Percentiles rank a stretch among this genome's conserved stretches.
These are phyloP conservation scores for Drosophila malerkotliana DNA, from an alignment of 1,140 invertebrate genomes.

Conservation along the genomic window DNA sequence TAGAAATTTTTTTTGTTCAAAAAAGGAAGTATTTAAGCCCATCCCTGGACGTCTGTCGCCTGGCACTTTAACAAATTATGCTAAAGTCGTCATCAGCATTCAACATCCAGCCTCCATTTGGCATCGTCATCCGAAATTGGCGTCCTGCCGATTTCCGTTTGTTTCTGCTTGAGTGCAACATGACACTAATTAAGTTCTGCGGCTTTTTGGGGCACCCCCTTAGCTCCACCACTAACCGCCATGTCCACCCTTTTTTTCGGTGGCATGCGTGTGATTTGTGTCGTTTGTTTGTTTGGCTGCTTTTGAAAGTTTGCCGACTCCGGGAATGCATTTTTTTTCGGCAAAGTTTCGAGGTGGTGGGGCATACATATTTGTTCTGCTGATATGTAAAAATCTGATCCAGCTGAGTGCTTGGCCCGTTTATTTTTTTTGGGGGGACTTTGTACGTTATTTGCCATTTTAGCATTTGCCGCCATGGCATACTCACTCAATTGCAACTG, in stretches of 20 bases:
- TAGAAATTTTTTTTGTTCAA: background rate
- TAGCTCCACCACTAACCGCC: background rate
- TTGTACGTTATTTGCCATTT: conserved; percentile 46
- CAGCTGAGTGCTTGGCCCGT: background rate
- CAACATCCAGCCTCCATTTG: background rate
- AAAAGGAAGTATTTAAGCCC: background rate
- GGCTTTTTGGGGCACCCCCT: conserved; percentile 32
- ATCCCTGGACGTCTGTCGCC: conserved; percentile 12
- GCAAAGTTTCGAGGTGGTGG: conserved; percentile 39
- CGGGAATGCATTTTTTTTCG: conserved; percentile 36
- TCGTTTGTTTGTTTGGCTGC: conserved; percentile 50
- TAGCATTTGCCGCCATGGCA: conserved; percentile 50
- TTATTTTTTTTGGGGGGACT: conserved; percentile 20
- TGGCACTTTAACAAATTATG: conserved; percentile 61
- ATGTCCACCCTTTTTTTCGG: conserved; percentile 6
- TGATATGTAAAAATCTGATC: conserved; percentile 70
- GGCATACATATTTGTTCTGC: conserved; percentile 76
- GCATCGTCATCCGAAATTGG: conserved; percentile 38
- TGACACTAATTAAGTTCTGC: conserved; percentile 81
- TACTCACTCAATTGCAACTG: conserved; percentile 77
- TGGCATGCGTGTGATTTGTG: conserved; percentile 73
- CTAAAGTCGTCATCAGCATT: conserved; percentile 33
- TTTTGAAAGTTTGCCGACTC: conserved; percentile 71
- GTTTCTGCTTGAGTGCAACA: conserved; percentile 64
- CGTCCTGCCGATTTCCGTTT: conserved; percentile 76